phyloP scores from a whole-genome alignment of 2,888 invertebrate genomes.

The Eilema griseolum region DNA sequence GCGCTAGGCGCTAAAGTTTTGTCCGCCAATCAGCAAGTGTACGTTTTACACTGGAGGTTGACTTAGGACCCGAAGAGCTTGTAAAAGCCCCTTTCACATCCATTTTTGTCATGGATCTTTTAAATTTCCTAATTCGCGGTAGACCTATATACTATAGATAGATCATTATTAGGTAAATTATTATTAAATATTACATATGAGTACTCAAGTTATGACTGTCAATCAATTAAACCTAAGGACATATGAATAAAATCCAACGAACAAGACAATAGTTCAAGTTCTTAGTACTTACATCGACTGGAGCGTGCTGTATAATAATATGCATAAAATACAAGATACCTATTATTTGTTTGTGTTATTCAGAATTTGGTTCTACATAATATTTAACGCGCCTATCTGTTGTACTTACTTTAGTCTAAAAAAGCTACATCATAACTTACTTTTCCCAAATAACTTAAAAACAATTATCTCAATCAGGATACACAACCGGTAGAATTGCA shows the following conservation, averaged over 20 bases:
- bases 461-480: neutral
- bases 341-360: neutral
- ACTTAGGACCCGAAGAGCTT: neutral
- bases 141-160: neutral
- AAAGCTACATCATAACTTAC: neutral
- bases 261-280: neutral
- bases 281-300: neutral
- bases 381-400: no score
- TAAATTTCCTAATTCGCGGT: neutral
- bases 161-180: neutral
- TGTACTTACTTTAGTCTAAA: neutral
- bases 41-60: neutral
- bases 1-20: neutral
- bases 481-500: conserved; percentile 18
- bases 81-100: neutral
- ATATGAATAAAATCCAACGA: neutral
- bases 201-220: neutral
- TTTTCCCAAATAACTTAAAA: neutral
- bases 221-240: neutral
- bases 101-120: neutral
- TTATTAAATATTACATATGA: neutral
- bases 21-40: neutral
- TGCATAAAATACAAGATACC: neutral
- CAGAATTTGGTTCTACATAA: no score
- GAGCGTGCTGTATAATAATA: neutral